Conservation (phyloP, 1,140 invertebrate species). For the Steinernema khuongi region DNA sequence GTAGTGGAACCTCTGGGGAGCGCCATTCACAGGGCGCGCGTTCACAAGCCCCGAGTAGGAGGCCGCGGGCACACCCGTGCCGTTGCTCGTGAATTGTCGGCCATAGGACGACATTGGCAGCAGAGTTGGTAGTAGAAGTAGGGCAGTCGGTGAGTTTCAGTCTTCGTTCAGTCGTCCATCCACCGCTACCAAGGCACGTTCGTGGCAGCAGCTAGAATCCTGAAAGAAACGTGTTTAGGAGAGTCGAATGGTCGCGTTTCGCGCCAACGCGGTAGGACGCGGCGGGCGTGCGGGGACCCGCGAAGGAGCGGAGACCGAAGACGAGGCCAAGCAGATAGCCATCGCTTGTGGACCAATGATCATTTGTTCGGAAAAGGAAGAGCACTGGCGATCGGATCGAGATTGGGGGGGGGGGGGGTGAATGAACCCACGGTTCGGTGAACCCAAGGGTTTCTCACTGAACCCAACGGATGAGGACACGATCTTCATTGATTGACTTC, state of each 20-base stretch:
- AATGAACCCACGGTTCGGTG: too few relatives aligned
- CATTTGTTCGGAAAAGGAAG: too few relatives aligned
- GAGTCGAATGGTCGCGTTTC: neutral
- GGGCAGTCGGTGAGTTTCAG: neutral
- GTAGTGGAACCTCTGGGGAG: neutral
- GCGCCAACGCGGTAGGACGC: slow-evolving; percentile 15
- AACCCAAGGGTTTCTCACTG: too few relatives aligned
- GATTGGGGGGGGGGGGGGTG: too few relatives aligned
- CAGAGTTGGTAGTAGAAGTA: too few relatives aligned
- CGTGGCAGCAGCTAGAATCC: slow-evolving; percentile 7
- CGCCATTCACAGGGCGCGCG: neutral
- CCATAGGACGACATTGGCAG: neutral
- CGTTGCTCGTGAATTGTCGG: slow-evolving; percentile 5
- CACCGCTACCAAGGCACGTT: slow-evolving; percentile 8
- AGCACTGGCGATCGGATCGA: too few relatives aligned
- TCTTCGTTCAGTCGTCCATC: neutral
- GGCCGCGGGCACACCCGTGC: neutral
- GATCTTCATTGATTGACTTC: too few relatives aligned
- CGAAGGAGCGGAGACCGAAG: too few relatives aligned
- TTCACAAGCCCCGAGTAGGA: neutral
- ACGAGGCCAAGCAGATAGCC: too few relatives aligned
- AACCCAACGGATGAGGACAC: too few relatives aligned
- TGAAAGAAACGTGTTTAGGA: slow-evolving; percentile 2
- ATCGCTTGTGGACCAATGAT: too few relatives aligned
- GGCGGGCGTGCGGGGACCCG: too few relatives aligned